These are phyloP conservation scores for Cranoglanis bouderius DNA, from an alignment of 2,113 vertebrate genomes.

Conservation along the genomic window DNA sequence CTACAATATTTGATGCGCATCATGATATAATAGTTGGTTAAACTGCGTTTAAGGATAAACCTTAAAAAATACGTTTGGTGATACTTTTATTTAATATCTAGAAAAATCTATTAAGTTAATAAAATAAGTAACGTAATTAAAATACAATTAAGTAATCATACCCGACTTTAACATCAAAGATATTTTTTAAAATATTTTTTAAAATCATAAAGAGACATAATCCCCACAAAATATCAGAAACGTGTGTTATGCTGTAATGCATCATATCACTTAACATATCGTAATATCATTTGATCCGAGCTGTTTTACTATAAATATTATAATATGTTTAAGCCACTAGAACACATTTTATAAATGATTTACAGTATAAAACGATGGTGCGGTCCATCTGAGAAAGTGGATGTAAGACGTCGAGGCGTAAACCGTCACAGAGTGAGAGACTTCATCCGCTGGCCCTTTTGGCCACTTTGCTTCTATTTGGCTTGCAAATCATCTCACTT, in stretches of 20 bases:
- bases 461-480: constrained; percentile 43
- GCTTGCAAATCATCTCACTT: constrained; percentile 71
- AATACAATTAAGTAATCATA: background rate
- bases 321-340: background rate
- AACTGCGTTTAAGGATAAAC: too few relatives aligned
- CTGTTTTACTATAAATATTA: background rate
- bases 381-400: background rate
- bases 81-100: background rate
- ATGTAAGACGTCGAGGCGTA: background rate
- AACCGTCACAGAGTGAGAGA: background rate
- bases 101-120: background rate
- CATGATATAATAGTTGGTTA: background rate
- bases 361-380: background rate
- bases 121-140: background rate
- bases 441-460: constrained; percentile 59
- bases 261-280: background rate
- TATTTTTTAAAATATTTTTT: too few relatives aligned
- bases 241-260: background rate
- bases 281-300: background rate
- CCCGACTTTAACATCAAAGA: background rate
- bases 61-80: too few relatives aligned
- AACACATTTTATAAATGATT: background rate
- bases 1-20: background rate
- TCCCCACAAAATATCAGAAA: background rate
- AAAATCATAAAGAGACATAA: background rate